Evolutionary conservation across 2,797 vertebrate genomes (phyloP), one percentile per base, ranked within the genome.

Genomic region (Hydrolagus colliei): DNA sequence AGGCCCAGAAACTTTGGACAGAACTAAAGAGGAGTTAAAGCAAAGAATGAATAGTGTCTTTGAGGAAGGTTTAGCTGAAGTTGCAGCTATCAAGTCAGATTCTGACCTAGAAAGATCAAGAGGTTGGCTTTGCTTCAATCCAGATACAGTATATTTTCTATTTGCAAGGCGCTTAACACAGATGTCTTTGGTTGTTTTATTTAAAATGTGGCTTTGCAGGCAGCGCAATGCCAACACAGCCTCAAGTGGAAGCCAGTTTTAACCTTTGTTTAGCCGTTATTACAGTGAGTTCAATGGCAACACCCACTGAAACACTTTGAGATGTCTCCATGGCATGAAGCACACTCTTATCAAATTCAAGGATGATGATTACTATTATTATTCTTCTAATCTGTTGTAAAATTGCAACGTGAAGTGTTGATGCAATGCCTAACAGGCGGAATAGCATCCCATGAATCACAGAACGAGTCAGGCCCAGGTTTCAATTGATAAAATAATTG

Each of bases 81-180:
- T 52, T 75, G 41, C 18, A 3, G 2, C 14, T 52, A 71, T 71
- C 18, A 27, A 16, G 41, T 20, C 59, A 18, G 35, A 3, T 41
- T 76, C 41, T 76, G 35, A 59, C 7, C 6, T 76, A 9, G 18
- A 20, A 11, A 18, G 74, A 52, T 76, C 32, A 16, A 41, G 35
- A 32, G 16, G 16, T 86, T 87, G 80, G 85, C 79, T 85, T 80
- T 86, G 88, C 86, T 88, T 78, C 86, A 86, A 82, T 86, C 87
- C 74, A 82, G 87, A 88, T 77, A 27, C 27, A 27, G 27, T 27
- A 87, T 87, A 88, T 89, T 86, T 84, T 75, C 63, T 86, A 88
- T 89, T 89, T 89, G 87, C 88, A 87, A 86, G 76, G 86, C 88
- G 86, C 87, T 27, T 63, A 89, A 84, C 85, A 75, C 86, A 86